Percentiles rank a stretch among this genome's conserved stretches.
Conservation (phyloP, 1,140 invertebrate genomes). For the Zophobas morio region DNA sequence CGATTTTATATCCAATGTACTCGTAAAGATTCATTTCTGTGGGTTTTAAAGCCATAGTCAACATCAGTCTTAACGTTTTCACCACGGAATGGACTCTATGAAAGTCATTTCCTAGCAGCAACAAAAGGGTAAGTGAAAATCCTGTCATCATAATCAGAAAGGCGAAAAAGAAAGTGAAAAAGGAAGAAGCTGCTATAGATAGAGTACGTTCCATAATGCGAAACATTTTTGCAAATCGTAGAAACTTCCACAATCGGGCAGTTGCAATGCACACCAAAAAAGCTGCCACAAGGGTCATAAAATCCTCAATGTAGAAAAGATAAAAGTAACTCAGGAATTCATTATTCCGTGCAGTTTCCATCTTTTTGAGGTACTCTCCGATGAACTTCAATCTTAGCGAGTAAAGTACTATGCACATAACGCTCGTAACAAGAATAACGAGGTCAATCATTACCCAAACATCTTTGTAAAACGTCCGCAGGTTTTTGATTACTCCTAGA, state of each 20-base stretch:
- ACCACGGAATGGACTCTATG: slow-evolving; percentile 47
- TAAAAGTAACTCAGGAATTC: slow-evolving; percentile 58
- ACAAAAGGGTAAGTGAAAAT: slow-evolving; percentile 43
- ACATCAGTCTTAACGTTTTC: slow-evolving; percentile 6
- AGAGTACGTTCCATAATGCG: slow-evolving; percentile 58
- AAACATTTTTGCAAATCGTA: slow-evolving; percentile 55
- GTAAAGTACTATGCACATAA: slow-evolving; percentile 28
- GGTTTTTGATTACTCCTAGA: slow-evolving; percentile 22
- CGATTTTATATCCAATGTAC: slow-evolving; percentile 41
- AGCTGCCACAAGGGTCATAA: slow-evolving; percentile 49
- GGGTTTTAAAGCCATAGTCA: slow-evolving; percentile 38
- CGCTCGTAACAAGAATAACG: slow-evolving; percentile 47
- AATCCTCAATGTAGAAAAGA: slow-evolving; percentile 52
- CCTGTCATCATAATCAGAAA: slow-evolving; percentile 45
- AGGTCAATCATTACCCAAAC: slow-evolving; percentile 50
- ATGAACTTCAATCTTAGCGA: slow-evolving; percentile 24
- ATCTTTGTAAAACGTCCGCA: slow-evolving; percentile 12
- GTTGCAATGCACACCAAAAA: slow-evolving; percentile 56
- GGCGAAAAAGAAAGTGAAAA: slow-evolving; percentile 50
- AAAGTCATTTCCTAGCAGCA: slow-evolving; percentile 33
- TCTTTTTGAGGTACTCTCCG: slow-evolving; percentile 13
- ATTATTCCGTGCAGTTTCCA: slow-evolving; percentile 55
- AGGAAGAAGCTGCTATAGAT: slow-evolving; percentile 18
- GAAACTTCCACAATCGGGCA: slow-evolving; percentile 56
- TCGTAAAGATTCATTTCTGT: slow-evolving; percentile 8